Evolutionary conservation across 2,888 invertebrate genomes (phyloP).

Genomic region (Pilophorus perplexus): DNA sequence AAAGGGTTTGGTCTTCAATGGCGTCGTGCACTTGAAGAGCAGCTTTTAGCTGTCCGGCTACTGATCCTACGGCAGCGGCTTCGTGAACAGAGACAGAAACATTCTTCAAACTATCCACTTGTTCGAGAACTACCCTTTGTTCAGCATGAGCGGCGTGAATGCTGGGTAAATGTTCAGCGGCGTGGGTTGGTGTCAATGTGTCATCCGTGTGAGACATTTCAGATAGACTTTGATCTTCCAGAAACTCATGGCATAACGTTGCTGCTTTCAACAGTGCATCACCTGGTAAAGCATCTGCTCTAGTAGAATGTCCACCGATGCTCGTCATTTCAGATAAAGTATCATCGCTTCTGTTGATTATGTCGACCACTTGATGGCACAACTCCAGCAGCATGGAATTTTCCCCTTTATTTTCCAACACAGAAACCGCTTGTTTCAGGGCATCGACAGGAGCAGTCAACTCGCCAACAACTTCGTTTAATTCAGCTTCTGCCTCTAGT

Average conservation of each 20-base stretch:
- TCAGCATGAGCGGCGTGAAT: constrained; percentile 14
- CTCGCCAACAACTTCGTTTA: constrained; percentile 32
- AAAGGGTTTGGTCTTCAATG: constrained; percentile 14
- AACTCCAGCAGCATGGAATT: constrained; percentile 51
- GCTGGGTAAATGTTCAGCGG: constrained; percentile 25
- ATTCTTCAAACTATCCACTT: neutral
- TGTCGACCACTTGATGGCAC: constrained; percentile 45
- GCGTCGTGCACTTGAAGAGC: neutral
- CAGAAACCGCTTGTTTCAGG: constrained; percentile 40
- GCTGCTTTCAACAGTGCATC: neutral
- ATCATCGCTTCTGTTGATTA: constrained; percentile 38
- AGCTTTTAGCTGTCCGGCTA: constrained; percentile 17
- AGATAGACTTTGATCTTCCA: constrained; percentile 21
- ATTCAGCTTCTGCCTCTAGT: constrained; percentile 38
- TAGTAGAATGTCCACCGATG: constrained; percentile 10
- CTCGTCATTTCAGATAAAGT: constrained; percentile 35
- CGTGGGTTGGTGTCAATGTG: constrained; percentile 28
- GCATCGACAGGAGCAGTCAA: constrained; percentile 37
- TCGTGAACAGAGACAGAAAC: constrained; percentile 1
- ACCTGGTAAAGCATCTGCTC: constrained; percentile 5
- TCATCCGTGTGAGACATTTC: constrained; percentile 31
- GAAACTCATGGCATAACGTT: constrained; percentile 17
- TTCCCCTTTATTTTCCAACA: constrained; percentile 33
- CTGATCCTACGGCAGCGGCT: constrained; percentile 3
- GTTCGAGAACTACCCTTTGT: neutral